These are phyloP conservation scores for Acanthoscelides obtectus DNA, from an alignment of 2,888 invertebrate genomes.

Conservation along the genomic window DNA sequence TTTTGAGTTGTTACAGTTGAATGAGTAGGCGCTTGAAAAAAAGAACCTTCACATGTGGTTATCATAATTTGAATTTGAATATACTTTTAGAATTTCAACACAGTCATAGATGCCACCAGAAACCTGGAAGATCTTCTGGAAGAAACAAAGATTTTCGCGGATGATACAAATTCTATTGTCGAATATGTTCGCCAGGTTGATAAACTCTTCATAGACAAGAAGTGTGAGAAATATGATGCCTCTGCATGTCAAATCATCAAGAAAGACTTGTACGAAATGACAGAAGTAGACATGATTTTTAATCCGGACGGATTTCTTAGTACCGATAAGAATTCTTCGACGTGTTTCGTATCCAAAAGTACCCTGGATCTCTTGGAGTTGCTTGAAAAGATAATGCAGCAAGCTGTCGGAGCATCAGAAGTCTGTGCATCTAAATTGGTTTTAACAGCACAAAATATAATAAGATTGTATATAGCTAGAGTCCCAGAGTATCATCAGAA, in stretches of 20 bases:
- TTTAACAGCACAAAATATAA: conserved; percentile 65
- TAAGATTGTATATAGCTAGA: conserved; percentile 71
- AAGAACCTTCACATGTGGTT: too few relatives aligned
- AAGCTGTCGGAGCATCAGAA: conserved; percentile 59
- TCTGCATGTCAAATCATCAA: conserved; percentile 69
- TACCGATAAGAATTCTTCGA: conserved; percentile 49
- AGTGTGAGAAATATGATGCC: conserved; percentile 65
- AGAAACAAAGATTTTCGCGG: conserved; percentile 54
- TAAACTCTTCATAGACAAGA: conserved; percentile 69
- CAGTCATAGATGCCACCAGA: conserved; percentile 59
- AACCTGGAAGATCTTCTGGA: conserved; percentile 62
- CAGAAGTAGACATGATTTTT: conserved; percentile 50
- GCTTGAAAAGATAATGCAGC: conserved; percentile 60
- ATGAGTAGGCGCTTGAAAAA: too few relatives aligned
- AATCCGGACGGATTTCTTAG: conserved; percentile 48
- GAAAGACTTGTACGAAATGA: conserved; percentile 73
- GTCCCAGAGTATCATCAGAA: conserved; percentile 78
- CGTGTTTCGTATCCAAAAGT: conserved; percentile 59
- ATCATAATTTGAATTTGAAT: too few relatives aligned
- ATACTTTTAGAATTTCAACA: conserved; percentile 49
- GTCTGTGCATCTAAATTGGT: conserved; percentile 62
- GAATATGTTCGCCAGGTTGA: conserved; percentile 72
- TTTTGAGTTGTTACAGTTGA: too few relatives aligned
- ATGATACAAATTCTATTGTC: conserved; percentile 55
- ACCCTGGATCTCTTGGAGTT: conserved; percentile 61